Percentiles rank a stretch among this genome's conserved stretches.
Evolutionary conservation across 1,140 invertebrate species (phyloP).

Genomic region (Acyrthosiphon pisum): DNA sequence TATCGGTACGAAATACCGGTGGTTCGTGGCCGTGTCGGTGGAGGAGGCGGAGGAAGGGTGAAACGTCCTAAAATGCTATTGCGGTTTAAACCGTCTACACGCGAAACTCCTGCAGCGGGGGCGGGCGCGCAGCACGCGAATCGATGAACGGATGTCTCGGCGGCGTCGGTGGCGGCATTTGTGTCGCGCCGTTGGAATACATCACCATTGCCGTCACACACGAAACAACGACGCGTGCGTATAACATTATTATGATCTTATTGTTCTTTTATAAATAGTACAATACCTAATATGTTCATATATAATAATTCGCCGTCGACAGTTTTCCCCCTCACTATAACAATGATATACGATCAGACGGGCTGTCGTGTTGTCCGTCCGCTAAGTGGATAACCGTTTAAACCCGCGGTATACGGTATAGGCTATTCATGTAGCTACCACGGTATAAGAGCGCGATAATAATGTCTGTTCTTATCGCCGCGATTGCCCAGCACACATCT

Average conservation of each 20-base stretch:
- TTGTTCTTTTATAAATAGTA: neutral
- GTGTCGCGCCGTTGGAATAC: neutral
- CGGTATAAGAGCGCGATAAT: too few species aligned
- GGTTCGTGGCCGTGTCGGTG: neutral
- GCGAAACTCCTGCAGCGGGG: neutral
- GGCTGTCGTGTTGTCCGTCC: too few species aligned
- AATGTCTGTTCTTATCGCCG: too few species aligned
- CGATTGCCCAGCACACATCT: too few species aligned
- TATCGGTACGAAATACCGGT: conserved; percentile 12
- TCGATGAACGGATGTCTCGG: conserved; percentile 25
- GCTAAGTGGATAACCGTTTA: neutral
- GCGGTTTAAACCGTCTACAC: conserved; percentile 26
- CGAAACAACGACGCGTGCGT: neutral
- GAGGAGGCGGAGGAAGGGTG: neutral
- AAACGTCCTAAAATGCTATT: conserved; percentile 6
- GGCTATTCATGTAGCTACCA: too few species aligned
- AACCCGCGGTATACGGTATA: too few species aligned
- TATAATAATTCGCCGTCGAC: too few species aligned
- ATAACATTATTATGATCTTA: neutral
- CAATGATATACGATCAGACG: neutral
- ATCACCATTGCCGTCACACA: neutral
- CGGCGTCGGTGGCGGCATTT: neutral
- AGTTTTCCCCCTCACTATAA: neutral
- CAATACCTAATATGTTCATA: neutral
- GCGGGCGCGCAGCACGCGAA: neutral